Conservation (phyloP, 2,888 invertebrate species). For the Ichneumoninae sp. region DNA sequence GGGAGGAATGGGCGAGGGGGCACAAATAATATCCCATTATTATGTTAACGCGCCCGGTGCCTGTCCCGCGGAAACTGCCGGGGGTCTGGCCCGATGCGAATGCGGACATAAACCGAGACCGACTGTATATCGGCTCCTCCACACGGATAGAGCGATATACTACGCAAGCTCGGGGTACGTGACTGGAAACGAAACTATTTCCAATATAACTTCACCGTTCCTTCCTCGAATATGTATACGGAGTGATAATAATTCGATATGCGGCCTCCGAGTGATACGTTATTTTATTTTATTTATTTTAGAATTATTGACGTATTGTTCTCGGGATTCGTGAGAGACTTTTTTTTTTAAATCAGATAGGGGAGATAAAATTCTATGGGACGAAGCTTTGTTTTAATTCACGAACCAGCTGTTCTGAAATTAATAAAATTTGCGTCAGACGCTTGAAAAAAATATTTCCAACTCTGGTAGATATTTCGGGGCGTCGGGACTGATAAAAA, state of each 20-base stretch:
- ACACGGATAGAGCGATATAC: conserved; percentile 25
- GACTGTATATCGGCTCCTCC: conserved; percentile 12
- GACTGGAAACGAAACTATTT: conserved; percentile 68
- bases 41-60: conserved; percentile 69
- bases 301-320: background rate
- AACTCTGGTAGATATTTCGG: background rate
- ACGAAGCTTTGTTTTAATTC: background rate
- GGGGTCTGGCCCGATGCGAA: conserved; percentile 33
- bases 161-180: conserved; percentile 30
- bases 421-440: background rate
- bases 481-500: background rate
- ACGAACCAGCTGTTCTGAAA: background rate
- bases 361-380: background rate
- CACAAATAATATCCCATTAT: conserved; percentile 75
- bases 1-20: conserved; percentile 10
- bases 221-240: background rate
- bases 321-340: background rate
- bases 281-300: background rate
- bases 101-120: conserved; percentile 32
- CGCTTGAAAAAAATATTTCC: background rate
- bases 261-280: background rate
- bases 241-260: conserved; percentile 20
- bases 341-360: background rate
- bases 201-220: conserved; percentile 71
- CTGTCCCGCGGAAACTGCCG: conserved; percentile 58